Conservation (phyloP, 35 echinoderm and acorn worm genomes). For the Chiridota heheva region DNA sequence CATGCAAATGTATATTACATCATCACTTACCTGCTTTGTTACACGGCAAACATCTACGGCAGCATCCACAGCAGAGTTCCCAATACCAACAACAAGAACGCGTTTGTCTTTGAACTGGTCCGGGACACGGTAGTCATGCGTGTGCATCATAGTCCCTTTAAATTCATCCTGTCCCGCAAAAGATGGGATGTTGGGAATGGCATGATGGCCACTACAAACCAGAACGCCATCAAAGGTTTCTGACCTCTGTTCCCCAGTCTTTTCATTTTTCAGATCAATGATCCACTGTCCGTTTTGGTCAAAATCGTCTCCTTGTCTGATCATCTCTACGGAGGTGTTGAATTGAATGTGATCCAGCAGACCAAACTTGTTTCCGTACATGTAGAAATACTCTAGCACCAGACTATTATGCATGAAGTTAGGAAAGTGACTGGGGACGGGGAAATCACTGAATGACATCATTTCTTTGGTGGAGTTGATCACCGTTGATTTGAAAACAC, state of each 20-base stretch:
- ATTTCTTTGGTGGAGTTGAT: conserved; percentile 89
- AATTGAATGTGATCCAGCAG: conserved; percentile 73
- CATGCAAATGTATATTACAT: too few species aligned
- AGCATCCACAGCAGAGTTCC: conserved; percentile 86
- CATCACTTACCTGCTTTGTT: conserved; percentile 71
- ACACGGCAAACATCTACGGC: conserved; percentile 73
- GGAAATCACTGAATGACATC: conserved; percentile 92
- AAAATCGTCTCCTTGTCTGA: conserved; percentile 46
- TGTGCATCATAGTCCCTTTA: conserved; percentile 71
- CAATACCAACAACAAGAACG: conserved; percentile 76
- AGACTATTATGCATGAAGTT: conserved; percentile 58
- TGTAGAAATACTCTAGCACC: conserved; percentile 65
- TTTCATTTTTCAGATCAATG: conserved; percentile 33
- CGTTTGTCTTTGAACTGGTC: conserved; percentile 53
- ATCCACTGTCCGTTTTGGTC: conserved; percentile 55
- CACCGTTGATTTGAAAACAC: conserved; percentile 72
- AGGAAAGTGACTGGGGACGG: conserved; percentile 47
- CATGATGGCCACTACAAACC: conserved; percentile 74
- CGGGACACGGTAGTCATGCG: conserved; percentile 66
- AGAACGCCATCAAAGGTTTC: conserved; percentile 76
- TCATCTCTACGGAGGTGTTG: conserved; percentile 57
- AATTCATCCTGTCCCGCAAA: conserved; percentile 72
- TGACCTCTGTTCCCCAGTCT: neutral
- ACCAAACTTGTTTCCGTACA: conserved; percentile 74
- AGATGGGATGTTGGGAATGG: conserved; percentile 35